phyloP scores from a whole-genome alignment of 1,140 invertebrate species.

The Diuraphis noxia region DNA sequence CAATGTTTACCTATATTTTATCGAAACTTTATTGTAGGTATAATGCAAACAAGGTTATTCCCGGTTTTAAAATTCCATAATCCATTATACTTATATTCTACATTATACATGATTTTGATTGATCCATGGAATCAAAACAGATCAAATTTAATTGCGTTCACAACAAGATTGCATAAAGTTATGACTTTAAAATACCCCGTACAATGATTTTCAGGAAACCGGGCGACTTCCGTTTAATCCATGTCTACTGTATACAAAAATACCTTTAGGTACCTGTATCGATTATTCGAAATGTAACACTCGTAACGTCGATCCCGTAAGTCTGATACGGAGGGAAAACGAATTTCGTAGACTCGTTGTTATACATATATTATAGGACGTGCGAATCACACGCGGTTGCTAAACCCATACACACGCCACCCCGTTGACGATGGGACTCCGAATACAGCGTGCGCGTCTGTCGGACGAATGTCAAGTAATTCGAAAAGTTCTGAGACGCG shows the following conservation, averaged over 20 bases:
- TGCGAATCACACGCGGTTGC: background rate
- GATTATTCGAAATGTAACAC: background rate
- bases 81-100: background rate
- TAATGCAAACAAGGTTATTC: background rate
- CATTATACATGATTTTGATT: background rate
- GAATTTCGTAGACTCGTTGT: background rate
- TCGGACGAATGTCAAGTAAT: slow-evolving; percentile 1
- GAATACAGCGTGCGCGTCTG: background rate
- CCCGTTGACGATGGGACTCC: background rate
- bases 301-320: too few species aligned
- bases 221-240: background rate
- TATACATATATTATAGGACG: background rate
- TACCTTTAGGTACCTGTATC: background rate
- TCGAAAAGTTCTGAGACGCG: background rate
- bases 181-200: background rate
- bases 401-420: background rate
- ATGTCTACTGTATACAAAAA: too few species aligned
- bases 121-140: background rate
- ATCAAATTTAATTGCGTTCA: background rate
- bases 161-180: background rate
- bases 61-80: background rate
- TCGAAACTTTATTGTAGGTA: background rate
- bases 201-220: background rate
- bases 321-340: background rate
- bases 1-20: background rate